These are phyloP conservation scores for Cephus spinipes DNA, from an alignment of 2,888 invertebrate species.

Conservation along the genomic window DNA sequence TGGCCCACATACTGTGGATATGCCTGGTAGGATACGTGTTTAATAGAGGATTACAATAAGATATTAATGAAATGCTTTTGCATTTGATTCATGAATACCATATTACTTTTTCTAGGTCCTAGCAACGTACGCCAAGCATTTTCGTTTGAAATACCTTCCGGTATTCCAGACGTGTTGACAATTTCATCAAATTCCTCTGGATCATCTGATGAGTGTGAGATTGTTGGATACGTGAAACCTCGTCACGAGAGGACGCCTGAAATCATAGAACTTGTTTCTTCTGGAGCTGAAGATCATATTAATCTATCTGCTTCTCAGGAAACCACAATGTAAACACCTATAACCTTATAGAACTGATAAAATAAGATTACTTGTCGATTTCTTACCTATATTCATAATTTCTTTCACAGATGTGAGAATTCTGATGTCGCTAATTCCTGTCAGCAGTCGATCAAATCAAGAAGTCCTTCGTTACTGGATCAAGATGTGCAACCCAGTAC, in stretches of 20 bases:
- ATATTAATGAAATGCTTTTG: not conserved
- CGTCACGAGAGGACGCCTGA: constrained; percentile 76
- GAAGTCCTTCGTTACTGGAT: not conserved
- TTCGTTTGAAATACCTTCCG: constrained; percentile 34
- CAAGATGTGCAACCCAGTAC: constrained; percentile 1
- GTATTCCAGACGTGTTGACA: constrained; percentile 47
- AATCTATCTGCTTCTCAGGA: not conserved
- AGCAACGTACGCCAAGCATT: constrained; percentile 51
- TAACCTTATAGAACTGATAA: not conserved
- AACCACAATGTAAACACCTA: not conserved
- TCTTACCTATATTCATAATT: not conserved
- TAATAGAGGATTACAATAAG: not conserved
- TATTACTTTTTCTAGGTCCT: constrained; percentile 40
- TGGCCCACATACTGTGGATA: constrained; percentile 40
- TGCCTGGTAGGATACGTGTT: constrained; percentile 43
- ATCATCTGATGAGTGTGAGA: constrained; percentile 71
- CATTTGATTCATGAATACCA: constrained; percentile 13
- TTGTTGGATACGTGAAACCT: constrained; percentile 77
- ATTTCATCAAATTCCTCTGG: constrained; percentile 60
- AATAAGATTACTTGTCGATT: constrained; percentile 8
- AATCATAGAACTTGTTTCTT: constrained; percentile 72
- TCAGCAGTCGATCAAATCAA: not conserved
- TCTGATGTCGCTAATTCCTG: not conserved
- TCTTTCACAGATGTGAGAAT: not conserved
- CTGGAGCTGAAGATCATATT: constrained; percentile 69